Conservation (phyloP, 2,888 invertebrate genomes). For the Thymelicus lineola region DNA sequence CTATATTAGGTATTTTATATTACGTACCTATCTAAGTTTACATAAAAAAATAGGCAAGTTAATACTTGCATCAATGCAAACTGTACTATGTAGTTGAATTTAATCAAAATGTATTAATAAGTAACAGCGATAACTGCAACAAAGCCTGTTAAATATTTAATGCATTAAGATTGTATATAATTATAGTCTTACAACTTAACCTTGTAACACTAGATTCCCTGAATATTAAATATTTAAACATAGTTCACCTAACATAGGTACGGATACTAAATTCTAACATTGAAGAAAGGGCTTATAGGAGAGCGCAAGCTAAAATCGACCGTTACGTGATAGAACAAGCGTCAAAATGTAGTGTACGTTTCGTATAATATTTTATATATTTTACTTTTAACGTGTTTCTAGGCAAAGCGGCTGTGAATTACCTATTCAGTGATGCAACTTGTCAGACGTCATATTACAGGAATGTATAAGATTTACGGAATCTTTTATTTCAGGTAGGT, state of each 20-base stretch:
- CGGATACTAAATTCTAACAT: background rate
- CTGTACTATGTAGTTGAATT: no score
- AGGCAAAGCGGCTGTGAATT: background rate
- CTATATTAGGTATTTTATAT: no score
- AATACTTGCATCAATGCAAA: no score
- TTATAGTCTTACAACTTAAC: background rate
- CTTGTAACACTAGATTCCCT: background rate
- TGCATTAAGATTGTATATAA: no score
- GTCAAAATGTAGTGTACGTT: background rate
- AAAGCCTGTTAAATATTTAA: no score
- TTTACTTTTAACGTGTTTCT: conserved; percentile 7
- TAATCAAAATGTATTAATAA: no score
- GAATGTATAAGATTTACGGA: background rate
- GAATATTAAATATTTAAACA: conserved; percentile 1
- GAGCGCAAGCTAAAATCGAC: background rate
- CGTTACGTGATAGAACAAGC: background rate
- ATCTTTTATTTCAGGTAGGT: background rate
- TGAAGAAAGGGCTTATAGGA: background rate
- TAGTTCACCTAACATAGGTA: background rate
- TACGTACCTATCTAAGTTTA: no score
- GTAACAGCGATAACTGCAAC: no score
- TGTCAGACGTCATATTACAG: background rate
- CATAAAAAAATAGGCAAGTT: no score
- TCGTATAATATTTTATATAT: background rate
- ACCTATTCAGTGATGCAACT: conserved; percentile 2